These are phyloP conservation scores for Pseudocheirus occidentalis DNA, from an alignment of 2,797 vertebrate species.

Conservation along the genomic window DNA sequence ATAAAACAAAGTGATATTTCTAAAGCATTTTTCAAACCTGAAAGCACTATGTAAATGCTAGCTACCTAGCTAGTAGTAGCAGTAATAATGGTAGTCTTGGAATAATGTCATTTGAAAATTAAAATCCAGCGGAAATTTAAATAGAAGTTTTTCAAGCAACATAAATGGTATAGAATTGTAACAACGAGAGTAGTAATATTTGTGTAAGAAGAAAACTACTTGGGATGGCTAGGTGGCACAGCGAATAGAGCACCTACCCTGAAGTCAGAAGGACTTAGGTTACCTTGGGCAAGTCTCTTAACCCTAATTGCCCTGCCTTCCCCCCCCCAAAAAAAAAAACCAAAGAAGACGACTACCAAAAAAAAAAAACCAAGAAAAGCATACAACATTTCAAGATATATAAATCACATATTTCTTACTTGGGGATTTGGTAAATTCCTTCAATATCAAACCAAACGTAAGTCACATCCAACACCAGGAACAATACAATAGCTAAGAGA, in stretches of 20 bases:
- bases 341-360: too few species aligned
- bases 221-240: too few species aligned
- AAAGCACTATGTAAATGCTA: neutral
- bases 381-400: neutral
- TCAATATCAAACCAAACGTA: conserved; percentile 87
- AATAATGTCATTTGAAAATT: conserved; percentile 33
- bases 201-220: conserved; percentile 13
- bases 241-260: too few species aligned
- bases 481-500: conserved; percentile 88
- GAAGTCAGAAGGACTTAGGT: too few species aligned
- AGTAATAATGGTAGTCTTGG: neutral
- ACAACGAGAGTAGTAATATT: conserved; percentile 34
- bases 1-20: neutral
- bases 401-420: conserved; percentile 83
- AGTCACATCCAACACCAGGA: conserved; percentile 88
- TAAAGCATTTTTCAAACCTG: neutral
- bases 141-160: conserved; percentile 23
- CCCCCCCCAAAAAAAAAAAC: too few species aligned
- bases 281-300: too few species aligned
- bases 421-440: conserved; percentile 87
- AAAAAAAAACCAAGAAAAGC: neutral
- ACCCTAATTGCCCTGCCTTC: too few species aligned
- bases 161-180: neutral
- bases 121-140: conserved; percentile 18
- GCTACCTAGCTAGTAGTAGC: neutral